Evolutionary conservation across 2,113 vertebrate species (phyloP), one percentile per base, ranked within the genome.

Genomic region (Oryzias woworae): DNA sequence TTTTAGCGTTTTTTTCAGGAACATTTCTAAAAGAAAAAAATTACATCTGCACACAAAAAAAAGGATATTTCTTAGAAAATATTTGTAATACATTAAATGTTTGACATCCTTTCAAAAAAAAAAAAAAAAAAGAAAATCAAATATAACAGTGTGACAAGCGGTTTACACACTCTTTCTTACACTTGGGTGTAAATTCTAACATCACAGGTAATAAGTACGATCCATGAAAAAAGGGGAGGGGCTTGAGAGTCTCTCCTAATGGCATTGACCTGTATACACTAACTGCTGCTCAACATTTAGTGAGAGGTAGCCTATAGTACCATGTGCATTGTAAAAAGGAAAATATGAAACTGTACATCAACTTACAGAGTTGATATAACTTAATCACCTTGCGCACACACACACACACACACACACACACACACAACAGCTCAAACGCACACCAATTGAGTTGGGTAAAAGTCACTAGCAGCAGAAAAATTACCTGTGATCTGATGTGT

Each of bases 231-330:
- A 67, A 18, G 67, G 24, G n/a, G 26, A 28, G 45, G 60, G 56
- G 75, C 56, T 77, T 74, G 23, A 71, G 42, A 81, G 55, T 69
- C 78, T 69, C 52, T 71, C 49, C 62, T 54, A 63, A 73, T 67
- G 69, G 68, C 77, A 69, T 71, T 58, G 50, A 69, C 65, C 55
- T 78, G 74, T 65, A 71, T 52, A 47, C 71, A 61, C 71, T 56
- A 74, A 74, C 75, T 78, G 76, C 46, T 49, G 72, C 78, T 67
- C 46, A 68, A 84, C 65, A 77, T 77, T 56, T 72, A 75, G 69
- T 73, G 58, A 84, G 89, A 87, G 86, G 87, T 86, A 85, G 82
- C 84, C 83, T 84, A 80, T 73, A 85, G 87, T 86, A 89, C 87
- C 87, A 84, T 86, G 76, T 79, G 82, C 86, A 77, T 67, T 71